Percentiles rank a stretch among this genome's conserved stretches.
Conservation (phyloP, 2,888 invertebrate species). For the Dasysyrphus albostriatus region DNA sequence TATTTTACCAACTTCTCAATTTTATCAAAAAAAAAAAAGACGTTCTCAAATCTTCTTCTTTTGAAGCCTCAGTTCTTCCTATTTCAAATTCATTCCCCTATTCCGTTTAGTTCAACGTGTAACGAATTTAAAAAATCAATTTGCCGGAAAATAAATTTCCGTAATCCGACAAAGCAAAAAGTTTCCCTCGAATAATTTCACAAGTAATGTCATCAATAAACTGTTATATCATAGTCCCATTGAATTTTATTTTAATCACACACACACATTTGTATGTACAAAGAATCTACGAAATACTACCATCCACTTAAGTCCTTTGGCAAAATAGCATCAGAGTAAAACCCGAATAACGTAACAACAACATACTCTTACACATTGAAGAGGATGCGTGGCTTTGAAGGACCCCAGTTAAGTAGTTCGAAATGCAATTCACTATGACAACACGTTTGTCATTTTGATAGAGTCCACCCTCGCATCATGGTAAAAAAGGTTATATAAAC, state of each 20-base stretch:
- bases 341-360: background rate
- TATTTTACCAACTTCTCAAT: background rate
- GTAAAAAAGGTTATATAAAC: constrained; percentile 9
- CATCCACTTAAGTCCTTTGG: constrained; percentile 29
- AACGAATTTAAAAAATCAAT: constrained; percentile 60
- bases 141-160: constrained; percentile 47
- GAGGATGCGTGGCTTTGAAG: constrained; percentile 35
- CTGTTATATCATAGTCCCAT: constrained; percentile 12
- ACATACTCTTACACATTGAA: constrained; percentile 15
- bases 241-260: constrained; percentile 13
- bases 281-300: background rate
- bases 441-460: constrained; percentile 43
- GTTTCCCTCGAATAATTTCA: constrained; percentile 19
- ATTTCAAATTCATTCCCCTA: background rate
- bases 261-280: background rate
- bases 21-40: background rate
- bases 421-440: constrained; percentile 58
- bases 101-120: constrained; percentile 4
- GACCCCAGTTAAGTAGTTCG: constrained; percentile 21
- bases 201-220: constrained; percentile 44
- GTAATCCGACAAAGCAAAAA: constrained; percentile 41
- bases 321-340: constrained; percentile 6
- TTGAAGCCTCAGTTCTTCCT: background rate
- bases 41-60: background rate
- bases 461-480: background rate